A percentile compares a stretch with the other conserved stretches of the same genome.
These are phyloP conservation scores for Tachina lurida DNA, from an alignment of 2,888 invertebrate genomes.

Conservation along the genomic window DNA sequence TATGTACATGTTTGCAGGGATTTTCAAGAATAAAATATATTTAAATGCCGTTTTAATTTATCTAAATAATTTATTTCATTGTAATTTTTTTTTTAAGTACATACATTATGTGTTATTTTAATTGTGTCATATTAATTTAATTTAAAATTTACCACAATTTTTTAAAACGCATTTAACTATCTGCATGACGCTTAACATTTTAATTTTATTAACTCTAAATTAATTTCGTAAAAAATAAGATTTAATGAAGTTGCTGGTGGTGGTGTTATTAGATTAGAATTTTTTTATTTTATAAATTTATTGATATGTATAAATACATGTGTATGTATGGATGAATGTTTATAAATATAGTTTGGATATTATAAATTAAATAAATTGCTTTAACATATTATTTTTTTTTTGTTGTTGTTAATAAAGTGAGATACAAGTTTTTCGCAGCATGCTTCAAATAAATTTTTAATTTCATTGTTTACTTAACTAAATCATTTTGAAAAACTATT, in stretches of 20 bases:
- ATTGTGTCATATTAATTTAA: not conserved
- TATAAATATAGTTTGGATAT: not conserved
- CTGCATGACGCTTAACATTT: conserved; percentile 8
- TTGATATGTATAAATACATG: not conserved
- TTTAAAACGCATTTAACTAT: not conserved
- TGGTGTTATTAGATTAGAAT: not conserved
- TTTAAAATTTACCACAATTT: not conserved
- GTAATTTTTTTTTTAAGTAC: not conserved
- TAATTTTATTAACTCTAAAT: conserved; percentile 15
- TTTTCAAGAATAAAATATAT: not conserved
- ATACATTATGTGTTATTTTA: not conserved
- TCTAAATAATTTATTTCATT: not conserved
- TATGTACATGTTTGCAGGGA: not conserved
- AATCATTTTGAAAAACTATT: conserved; percentile 11
- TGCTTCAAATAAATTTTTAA: conserved; percentile 24
- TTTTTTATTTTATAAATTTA: not conserved
- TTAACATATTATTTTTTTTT: conserved; percentile 3
- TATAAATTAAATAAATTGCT: not conserved
- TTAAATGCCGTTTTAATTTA: not conserved
- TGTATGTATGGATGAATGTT: no score
- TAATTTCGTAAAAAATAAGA: not conserved
- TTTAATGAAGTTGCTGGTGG: not conserved
- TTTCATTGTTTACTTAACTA: conserved; percentile 23
- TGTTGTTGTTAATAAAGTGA: not conserved
- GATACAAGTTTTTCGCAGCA: conserved; percentile 4